Conservation (phyloP, 2,797 vertebrate genomes). For the Xenopus petersii region DNA sequence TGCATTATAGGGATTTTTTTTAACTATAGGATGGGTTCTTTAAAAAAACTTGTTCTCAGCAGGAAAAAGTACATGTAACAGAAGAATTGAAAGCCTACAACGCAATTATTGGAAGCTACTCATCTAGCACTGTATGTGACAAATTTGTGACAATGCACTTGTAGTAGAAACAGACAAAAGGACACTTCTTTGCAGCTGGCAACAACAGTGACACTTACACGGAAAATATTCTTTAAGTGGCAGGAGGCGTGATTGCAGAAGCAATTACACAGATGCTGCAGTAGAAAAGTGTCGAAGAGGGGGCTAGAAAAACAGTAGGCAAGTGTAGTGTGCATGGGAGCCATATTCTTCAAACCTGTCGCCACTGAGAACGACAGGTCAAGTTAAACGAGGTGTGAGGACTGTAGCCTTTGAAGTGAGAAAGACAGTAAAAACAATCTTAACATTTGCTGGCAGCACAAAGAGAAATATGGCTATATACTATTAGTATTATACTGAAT, state of each 20-base stretch:
- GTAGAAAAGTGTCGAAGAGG: conserved; percentile 17
- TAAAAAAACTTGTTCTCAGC: conserved; percentile 10
- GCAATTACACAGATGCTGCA: conserved; percentile 41
- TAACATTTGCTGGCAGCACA: conserved; percentile 13
- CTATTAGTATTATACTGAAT: no score
- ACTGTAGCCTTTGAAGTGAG: conserved; percentile 32
- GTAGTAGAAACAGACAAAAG: conserved; percentile 29
- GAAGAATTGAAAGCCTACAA: conserved; percentile 4
- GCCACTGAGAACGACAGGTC: conserved; percentile 34
- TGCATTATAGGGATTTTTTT: not conserved
- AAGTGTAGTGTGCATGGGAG: conserved; percentile 16
- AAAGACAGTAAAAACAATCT: conserved; percentile 18
- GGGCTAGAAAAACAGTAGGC: conserved; percentile 19
- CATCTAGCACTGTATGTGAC: conserved; percentile 20
- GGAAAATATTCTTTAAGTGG: conserved; percentile 45
- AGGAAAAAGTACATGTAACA: not conserved
- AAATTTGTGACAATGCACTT: conserved; percentile 33
- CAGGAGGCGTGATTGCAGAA: conserved; percentile 42
- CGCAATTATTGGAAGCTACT: conserved; percentile 13
- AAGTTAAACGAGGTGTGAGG: conserved; percentile 29
- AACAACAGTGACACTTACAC: conserved; percentile 40
- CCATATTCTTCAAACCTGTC: conserved; percentile 33
- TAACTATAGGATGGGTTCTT: not conserved
- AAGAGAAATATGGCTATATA: conserved; percentile 1
- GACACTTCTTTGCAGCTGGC: conserved; percentile 27